Evolutionary conservation across 1,140 invertebrate species (phyloP).

Genomic region (Littorina saxatilis): DNA sequence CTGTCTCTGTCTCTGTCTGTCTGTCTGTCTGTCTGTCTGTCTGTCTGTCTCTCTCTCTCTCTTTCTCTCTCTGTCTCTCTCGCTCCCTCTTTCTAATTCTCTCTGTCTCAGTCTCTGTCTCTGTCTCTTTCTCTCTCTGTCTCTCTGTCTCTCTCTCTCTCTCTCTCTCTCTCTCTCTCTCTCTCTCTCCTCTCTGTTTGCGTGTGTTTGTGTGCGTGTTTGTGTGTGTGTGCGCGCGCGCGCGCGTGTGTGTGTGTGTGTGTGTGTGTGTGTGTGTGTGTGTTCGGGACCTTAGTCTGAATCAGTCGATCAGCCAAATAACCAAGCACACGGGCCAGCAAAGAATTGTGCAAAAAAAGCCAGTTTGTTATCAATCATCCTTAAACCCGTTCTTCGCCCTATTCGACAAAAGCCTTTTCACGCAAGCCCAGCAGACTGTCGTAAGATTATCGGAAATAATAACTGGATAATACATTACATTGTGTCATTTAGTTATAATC

Average conservation of each 20-base stretch:
- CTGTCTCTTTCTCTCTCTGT: neutral
- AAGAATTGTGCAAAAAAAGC: neutral
- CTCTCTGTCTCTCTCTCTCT: neutral
- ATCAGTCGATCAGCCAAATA: neutral
- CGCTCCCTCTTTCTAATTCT: neutral
- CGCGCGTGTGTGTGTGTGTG: neutral
- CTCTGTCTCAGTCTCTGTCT: neutral
- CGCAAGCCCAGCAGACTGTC: too few relatives aligned
- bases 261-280: neutral
- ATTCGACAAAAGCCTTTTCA: too few relatives aligned
- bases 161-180: neutral
- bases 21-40: neutral
- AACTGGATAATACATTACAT: too few relatives aligned
- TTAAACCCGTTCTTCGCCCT: neutral
- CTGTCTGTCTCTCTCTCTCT: neutral
- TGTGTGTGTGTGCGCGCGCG: neutral
- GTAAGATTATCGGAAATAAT: neutral
- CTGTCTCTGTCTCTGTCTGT: neutral
- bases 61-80: neutral
- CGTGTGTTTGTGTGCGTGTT: neutral
- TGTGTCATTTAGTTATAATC: too few relatives aligned
- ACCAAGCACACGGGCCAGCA: neutral
- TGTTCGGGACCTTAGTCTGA: neutral
- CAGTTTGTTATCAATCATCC: neutral
- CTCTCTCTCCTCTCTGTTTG: slow-evolving; percentile 3